Evolutionary conservation across 2,797 vertebrate genomes (phyloP).

Genomic region (Lemur catta): DNA sequence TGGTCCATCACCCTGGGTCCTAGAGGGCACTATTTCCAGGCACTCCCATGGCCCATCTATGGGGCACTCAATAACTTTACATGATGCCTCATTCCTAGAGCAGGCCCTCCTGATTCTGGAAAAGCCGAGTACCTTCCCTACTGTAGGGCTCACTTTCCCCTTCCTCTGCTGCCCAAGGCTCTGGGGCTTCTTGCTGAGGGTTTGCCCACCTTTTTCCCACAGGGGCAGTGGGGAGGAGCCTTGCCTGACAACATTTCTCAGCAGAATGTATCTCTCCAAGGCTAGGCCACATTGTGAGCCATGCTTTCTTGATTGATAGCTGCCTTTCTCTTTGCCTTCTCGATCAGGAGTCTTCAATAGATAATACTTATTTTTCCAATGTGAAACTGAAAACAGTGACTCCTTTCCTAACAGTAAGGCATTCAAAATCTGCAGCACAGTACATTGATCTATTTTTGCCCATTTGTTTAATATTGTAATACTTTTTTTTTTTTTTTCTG

Average conservation of each 20-base stretch:
- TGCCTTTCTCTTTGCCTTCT: background rate
- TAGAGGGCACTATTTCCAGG: background rate
- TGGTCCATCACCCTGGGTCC: background rate
- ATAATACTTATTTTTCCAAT: background rate
- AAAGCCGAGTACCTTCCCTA: background rate
- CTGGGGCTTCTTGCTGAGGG: background rate
- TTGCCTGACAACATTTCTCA: background rate
- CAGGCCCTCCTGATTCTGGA: background rate
- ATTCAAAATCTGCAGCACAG: background rate
- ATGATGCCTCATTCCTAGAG: background rate
- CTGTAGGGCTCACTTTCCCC: background rate
- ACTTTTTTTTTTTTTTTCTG: too few species aligned
- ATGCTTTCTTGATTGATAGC: background rate
- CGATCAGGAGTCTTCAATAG: background rate
- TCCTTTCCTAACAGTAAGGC: background rate
- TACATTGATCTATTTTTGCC: background rate
- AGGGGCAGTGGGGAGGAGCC: background rate
- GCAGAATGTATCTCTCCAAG: background rate
- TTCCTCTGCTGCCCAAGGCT: background rate
- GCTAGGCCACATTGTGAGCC: background rate
- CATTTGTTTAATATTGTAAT: background rate
- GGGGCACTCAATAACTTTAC: background rate
- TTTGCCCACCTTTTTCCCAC: background rate
- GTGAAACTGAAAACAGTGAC: background rate
- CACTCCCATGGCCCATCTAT: background rate